phyloP scores from a whole-genome alignment of 2,888 invertebrate genomes.

The Adelphocoris suturalis region DNA sequence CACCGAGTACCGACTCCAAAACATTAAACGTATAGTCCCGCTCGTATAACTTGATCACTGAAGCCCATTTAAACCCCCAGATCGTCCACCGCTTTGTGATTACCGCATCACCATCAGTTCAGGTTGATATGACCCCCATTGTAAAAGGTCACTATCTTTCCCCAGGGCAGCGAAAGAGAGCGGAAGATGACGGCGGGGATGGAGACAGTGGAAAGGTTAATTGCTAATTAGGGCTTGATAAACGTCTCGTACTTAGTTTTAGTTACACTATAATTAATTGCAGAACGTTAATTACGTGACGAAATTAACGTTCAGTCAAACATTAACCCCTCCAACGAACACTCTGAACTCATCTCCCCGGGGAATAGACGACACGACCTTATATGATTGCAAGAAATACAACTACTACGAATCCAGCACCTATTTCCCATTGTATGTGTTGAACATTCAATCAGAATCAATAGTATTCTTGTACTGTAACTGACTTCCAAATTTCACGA shows the following conservation, averaged over 20 bases:
- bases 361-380: not conserved
- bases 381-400: no score
- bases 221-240: constrained; percentile 41
- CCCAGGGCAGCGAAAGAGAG: constrained; percentile 3
- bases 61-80: no score
- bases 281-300: constrained; percentile 34
- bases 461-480: no score
- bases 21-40: no score
- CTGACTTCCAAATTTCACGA: no score
- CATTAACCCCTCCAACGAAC: not conserved
- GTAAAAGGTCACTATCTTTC: not conserved
- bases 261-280: constrained; percentile 22
- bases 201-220: constrained; percentile 34
- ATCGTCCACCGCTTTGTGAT: no score
- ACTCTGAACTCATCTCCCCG: not conserved
- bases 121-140: not conserved
- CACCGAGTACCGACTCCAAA: no score
- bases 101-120: not conserved
- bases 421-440: no score
- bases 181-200: not conserved
- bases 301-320: constrained; percentile 25
- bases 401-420: no score
- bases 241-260: constrained; percentile 42
- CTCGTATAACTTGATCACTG: no score
- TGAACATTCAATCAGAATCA: no score